Evolutionary conservation across 2,797 vertebrate species (phyloP).

Genomic region (Peromyscus nudipes): DNA sequence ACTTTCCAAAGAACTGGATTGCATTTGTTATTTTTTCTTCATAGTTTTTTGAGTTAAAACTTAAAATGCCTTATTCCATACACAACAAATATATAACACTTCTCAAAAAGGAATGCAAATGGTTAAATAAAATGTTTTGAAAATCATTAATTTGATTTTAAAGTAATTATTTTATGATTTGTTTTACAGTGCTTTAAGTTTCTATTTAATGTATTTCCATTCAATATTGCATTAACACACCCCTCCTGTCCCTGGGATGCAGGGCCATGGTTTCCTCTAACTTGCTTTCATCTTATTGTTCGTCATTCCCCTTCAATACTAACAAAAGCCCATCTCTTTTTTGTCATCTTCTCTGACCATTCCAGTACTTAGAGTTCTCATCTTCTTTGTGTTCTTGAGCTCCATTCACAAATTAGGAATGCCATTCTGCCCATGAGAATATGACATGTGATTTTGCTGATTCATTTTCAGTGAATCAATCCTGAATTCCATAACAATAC

Average conservation of each 20-base stretch:
- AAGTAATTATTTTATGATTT: constrained; percentile 22
- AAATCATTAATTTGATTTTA: constrained; percentile 43
- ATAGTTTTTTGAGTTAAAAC: constrained; percentile 32
- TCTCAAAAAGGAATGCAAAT: not conserved
- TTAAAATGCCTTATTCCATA: not conserved
- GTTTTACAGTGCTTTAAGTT: not conserved
- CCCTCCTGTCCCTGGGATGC: not conserved
- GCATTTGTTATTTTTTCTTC: not conserved
- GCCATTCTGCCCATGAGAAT: not conserved
- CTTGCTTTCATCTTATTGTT: not conserved
- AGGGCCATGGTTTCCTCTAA: not conserved
- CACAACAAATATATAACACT: not conserved
- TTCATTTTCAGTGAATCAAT: constrained; percentile 18
- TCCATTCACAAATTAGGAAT: not conserved
- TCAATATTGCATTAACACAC: not conserved
- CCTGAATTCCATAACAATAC: constrained; percentile 9
- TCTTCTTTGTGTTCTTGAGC: not conserved
- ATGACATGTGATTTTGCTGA: not conserved
- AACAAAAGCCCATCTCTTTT: not conserved
- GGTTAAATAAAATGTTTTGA: not conserved
- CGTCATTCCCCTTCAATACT: not conserved
- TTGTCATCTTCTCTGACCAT: not conserved
- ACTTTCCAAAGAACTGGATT: not conserved
- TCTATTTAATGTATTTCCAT: not conserved
- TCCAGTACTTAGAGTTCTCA: not conserved